Conservation (phyloP, 2,797 vertebrate species). For the Enteromius treurensis region DNA sequence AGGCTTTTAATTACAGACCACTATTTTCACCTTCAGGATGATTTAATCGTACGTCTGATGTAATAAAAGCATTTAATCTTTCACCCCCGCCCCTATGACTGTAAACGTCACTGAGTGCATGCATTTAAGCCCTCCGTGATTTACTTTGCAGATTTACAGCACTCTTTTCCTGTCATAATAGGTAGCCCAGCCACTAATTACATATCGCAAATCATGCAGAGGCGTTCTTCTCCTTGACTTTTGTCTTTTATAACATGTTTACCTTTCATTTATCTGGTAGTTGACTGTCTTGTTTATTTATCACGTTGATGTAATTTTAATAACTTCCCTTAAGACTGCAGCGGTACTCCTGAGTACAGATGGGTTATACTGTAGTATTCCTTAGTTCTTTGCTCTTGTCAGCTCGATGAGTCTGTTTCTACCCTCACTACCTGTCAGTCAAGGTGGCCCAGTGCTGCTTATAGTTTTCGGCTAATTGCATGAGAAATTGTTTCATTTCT, state of each 20-base stretch:
- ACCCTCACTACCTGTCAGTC: constrained; percentile 32
- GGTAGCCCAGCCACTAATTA: constrained; percentile 72
- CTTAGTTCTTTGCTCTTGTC: constrained; percentile 12
- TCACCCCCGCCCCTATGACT: constrained; percentile 36
- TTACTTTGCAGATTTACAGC: constrained; percentile 75
- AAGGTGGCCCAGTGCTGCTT: neutral
- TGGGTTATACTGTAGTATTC: constrained; percentile 8
- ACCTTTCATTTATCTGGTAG: constrained; percentile 51
- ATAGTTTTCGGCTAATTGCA: constrained; percentile 15
- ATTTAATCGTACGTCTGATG: constrained; percentile 49
- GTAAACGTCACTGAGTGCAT: constrained; percentile 57
- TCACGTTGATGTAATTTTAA: constrained; percentile 36
- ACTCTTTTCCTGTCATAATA: constrained; percentile 71
- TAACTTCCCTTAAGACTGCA: constrained; percentile 12
- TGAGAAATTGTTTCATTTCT: constrained; percentile 17
- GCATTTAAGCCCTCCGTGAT: constrained; percentile 67
- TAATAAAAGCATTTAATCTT: constrained; percentile 60
- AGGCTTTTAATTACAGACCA: constrained; percentile 64
- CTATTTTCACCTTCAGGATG: constrained; percentile 57
- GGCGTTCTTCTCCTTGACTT: constrained; percentile 55
- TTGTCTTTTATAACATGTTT: constrained; percentile 64
- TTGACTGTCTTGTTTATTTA: constrained; percentile 44
- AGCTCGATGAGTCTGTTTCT: constrained; percentile 16
- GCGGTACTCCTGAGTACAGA: neutral
- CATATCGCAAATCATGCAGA: constrained; percentile 67